phyloP scores from a whole-genome alignment of 2,888 invertebrate genomes.

The Chrysolina haemoptera region DNA sequence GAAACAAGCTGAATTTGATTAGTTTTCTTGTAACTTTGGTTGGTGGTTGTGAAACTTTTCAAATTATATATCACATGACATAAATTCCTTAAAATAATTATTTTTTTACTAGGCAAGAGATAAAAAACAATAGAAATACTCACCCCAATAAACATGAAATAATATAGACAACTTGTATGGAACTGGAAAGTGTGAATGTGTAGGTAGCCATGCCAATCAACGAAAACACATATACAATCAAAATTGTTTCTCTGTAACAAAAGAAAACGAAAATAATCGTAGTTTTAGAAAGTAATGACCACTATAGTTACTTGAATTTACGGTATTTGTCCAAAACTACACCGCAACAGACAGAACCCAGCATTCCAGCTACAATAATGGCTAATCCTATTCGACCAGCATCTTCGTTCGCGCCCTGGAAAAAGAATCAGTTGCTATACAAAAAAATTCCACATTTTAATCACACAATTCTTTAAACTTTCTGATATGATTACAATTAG shows the following conservation, averaged over 20 bases:
- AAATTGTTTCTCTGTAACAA: conserved; percentile 90
- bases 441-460: too few relatives aligned
- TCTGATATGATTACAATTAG: too few relatives aligned
- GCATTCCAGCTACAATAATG: conserved; percentile 93
- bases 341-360: conserved; percentile 93
- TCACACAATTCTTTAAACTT: too few relatives aligned
- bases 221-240: conserved; percentile 91
- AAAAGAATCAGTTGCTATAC: conserved; percentile 40
- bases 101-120: too few relatives aligned
- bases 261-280: conserved; percentile 41
- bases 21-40: too few relatives aligned
- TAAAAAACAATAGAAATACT: conserved; percentile 56
- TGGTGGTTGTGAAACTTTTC: too few relatives aligned
- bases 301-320: conserved; percentile 83
- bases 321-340: conserved; percentile 93
- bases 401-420: conserved; percentile 79
- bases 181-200: conserved; percentile 88
- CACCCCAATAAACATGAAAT: conserved; percentile 91
- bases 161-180: conserved; percentile 88
- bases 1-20: too few relatives aligned
- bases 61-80: too few relatives aligned
- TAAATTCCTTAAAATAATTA: too few relatives aligned
- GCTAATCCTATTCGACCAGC: conserved; percentile 93
- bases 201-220: conserved; percentile 93
- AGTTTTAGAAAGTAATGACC: not conserved